phyloP scores from a whole-genome alignment of 2,888 invertebrate genomes.

The Allygus modestus region DNA sequence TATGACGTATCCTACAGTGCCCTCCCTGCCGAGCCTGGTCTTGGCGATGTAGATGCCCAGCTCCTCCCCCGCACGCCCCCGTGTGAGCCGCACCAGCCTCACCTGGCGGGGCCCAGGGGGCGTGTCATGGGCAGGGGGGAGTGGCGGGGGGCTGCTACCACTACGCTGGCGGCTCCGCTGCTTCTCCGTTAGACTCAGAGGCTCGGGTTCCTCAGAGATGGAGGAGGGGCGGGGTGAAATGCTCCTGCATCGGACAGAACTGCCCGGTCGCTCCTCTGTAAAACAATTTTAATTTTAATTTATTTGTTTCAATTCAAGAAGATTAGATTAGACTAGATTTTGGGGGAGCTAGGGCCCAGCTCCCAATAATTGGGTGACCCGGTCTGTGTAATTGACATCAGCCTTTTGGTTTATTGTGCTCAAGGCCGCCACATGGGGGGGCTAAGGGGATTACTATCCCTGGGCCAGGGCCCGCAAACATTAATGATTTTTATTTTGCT shows the following conservation, averaged over 20 bases:
- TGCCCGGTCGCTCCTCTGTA: slow-evolving; percentile 47
- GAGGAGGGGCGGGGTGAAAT: slow-evolving; percentile 44
- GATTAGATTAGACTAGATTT: neutral
- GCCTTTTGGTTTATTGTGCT: too few species aligned
- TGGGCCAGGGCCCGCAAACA: too few species aligned
- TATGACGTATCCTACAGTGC: slow-evolving; percentile 82
- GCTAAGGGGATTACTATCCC: too few species aligned
- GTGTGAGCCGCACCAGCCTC: slow-evolving; percentile 78
- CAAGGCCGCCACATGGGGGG: too few species aligned
- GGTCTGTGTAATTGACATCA: too few species aligned
- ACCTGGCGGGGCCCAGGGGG: slow-evolving; percentile 70
- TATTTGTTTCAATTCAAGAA: neutral
- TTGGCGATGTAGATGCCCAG: slow-evolving; percentile 86
- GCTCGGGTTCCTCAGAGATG: slow-evolving; percentile 26
- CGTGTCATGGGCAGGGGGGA: slow-evolving; percentile 64
- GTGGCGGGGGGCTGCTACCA: slow-evolving; percentile 65
- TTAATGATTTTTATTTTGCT: too few species aligned
- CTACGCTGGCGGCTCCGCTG: slow-evolving; percentile 28
- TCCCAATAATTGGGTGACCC: too few species aligned
- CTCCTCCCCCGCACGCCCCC: slow-evolving; percentile 80
- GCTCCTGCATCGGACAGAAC: slow-evolving; percentile 40
- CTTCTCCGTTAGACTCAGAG: slow-evolving; percentile 17
- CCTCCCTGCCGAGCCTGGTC: slow-evolving; percentile 79
- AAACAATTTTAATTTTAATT: neutral
- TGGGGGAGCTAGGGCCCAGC: too few species aligned